Evolutionary conservation across 2,113 vertebrate genomes (phyloP).

Genomic region (Pagrus major): DNA sequence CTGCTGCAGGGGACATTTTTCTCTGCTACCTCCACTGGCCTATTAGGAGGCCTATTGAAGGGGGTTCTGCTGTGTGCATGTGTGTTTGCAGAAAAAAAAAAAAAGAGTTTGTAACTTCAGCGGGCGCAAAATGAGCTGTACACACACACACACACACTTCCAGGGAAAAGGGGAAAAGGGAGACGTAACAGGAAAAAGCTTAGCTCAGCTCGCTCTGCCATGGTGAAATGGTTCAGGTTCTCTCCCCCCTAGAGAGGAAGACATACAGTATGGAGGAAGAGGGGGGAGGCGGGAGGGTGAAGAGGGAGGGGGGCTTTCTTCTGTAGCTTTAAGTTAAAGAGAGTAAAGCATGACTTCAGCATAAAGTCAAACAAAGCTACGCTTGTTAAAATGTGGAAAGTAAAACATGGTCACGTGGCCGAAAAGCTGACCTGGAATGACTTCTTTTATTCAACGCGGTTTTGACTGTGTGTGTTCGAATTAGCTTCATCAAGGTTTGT

Average conservation of each 20-base stretch:
- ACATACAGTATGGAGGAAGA: constrained; percentile 53
- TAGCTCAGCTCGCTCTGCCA: constrained; percentile 76
- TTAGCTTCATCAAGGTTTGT: neutral
- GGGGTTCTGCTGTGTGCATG: constrained; percentile 66
- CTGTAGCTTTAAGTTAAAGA: constrained; percentile 61
- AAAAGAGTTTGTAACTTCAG: constrained; percentile 62
- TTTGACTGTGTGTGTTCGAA: constrained; percentile 18
- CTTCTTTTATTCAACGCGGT: constrained; percentile 11
- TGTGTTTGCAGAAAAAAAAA: constrained; percentile 46
- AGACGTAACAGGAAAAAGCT: constrained; percentile 86
- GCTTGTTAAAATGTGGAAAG: constrained; percentile 53
- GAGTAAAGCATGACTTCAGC: constrained; percentile 62
- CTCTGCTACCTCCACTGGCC: constrained; percentile 70
- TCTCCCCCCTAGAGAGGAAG: constrained; percentile 43
- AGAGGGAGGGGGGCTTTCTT: neutral
- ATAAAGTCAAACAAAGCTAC: constrained; percentile 60
- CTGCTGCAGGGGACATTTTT: constrained; percentile 75
- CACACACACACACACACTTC: constrained; percentile 40
- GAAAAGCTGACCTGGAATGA: constrained; percentile 52
- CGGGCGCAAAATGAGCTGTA: constrained; percentile 46
- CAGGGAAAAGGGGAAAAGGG: constrained; percentile 62
- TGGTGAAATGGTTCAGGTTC: constrained; percentile 66
- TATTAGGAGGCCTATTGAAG: constrained; percentile 78
- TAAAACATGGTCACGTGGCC: constrained; percentile 43
- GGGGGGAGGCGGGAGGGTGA: neutral